Conservation (phyloP, 2,888 invertebrate species). For the Deilephila porcellus region DNA sequence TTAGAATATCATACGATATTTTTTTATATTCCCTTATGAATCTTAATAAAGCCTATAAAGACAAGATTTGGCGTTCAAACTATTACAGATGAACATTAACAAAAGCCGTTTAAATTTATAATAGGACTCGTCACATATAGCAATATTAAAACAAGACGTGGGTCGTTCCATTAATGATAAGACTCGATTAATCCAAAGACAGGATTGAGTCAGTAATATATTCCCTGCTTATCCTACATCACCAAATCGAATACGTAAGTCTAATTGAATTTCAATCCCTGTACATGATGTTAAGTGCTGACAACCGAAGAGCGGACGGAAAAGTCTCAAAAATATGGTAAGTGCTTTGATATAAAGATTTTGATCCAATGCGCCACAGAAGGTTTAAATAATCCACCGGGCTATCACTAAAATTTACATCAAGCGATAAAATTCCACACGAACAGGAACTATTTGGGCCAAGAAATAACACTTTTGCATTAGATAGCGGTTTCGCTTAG, state of each 20-base stretch:
- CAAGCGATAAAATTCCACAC: constrained; percentile 45
- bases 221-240: constrained; percentile 24
- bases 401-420: not conserved
- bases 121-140: not conserved
- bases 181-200: constrained; percentile 15
- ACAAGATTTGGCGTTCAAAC: no score
- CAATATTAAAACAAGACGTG: not conserved
- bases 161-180: constrained; percentile 13
- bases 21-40: no score
- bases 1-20: no score
- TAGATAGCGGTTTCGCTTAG: constrained; percentile 68
- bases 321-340: no score
- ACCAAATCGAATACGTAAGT: constrained; percentile 22
- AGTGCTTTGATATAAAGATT: not conserved
- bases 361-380: not conserved
- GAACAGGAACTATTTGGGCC: constrained; percentile 48
- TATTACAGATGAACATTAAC: not conserved
- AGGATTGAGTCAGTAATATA: constrained; percentile 21
- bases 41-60: no score
- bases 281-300: not conserved
- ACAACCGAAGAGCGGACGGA: not conserved
- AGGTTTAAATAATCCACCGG: not conserved
- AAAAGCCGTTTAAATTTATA: not conserved
- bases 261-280: constrained; percentile 27
- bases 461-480: constrained; percentile 71